A percentile compares a stretch with the other conserved stretches of the same genome.
Conservation (phyloP, 2,888 invertebrate genomes). For the Drosophila neoperkinsi region DNA sequence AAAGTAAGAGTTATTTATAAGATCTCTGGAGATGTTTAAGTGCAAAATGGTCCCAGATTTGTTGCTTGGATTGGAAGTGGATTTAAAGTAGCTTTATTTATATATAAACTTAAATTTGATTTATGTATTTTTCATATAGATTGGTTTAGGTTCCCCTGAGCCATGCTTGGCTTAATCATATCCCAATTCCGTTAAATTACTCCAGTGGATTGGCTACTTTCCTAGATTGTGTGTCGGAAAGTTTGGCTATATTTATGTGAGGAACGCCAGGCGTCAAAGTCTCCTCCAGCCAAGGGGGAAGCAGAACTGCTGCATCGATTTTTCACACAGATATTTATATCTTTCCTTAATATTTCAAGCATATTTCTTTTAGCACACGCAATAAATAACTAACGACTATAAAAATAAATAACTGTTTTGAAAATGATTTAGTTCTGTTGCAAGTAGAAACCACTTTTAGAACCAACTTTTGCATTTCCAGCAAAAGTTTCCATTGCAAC, state of each 20-base stretch:
- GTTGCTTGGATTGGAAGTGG: not conserved
- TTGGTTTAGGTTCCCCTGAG: not conserved
- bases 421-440: not conserved
- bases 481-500: not conserved
- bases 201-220: not conserved
- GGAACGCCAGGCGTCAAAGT: not conserved
- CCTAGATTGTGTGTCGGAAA: not conserved
- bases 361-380: not conserved
- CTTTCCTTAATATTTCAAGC: not conserved
- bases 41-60: not conserved
- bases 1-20: not conserved
- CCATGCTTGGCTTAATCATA: not conserved
- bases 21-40: not conserved
- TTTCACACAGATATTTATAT: not conserved
- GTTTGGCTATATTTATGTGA: not conserved
- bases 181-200: not conserved
- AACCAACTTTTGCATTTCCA: not conserved
- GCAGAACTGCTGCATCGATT: not conserved
- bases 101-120: not conserved
- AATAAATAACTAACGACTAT: not conserved
- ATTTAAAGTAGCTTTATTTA: not conserved
- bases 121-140: not conserved
- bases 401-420: not conserved
- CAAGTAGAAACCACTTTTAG: not conserved
- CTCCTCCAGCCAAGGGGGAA: rapidly evolving